Conservation (phyloP, 2,113 vertebrate genomes). For the Lamprotornis superbus region DNA sequence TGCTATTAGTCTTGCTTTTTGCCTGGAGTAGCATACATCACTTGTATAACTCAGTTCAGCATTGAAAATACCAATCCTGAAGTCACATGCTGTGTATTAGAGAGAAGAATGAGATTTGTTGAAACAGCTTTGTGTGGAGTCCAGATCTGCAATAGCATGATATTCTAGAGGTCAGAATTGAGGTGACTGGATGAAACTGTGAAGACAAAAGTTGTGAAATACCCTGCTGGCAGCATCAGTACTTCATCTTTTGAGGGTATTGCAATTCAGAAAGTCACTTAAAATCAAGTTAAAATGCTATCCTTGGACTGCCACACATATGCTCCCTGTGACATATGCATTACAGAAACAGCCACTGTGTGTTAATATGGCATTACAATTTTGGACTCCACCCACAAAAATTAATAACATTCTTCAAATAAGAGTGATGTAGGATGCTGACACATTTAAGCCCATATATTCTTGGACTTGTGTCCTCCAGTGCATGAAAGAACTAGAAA, state of each 20-base stretch:
- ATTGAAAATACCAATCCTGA: neutral
- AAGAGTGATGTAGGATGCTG: slow-evolving; percentile 26
- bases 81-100: neutral
- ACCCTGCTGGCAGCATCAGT: neutral
- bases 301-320: neutral
- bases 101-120: slow-evolving; percentile 4
- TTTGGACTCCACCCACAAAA: slow-evolving; percentile 37
- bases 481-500: neutral
- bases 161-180: neutral
- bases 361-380: slow-evolving; percentile 16
- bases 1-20: neutral
- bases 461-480: slow-evolving; percentile 22
- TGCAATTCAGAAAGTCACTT: neutral
- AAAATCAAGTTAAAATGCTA: neutral
- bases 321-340: neutral
- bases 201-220: neutral
- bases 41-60: neutral
- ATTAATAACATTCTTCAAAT: neutral
- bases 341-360: neutral
- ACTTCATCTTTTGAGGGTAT: neutral
- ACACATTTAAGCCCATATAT: slow-evolving; percentile 22
- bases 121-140: neutral
- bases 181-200: neutral
- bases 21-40: neutral
- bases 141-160: neutral